Percentiles rank a stretch among this genome's conserved stretches.
Evolutionary conservation across 2,797 vertebrate species (phyloP).

Genomic region (Muscicapa comitata): DNA sequence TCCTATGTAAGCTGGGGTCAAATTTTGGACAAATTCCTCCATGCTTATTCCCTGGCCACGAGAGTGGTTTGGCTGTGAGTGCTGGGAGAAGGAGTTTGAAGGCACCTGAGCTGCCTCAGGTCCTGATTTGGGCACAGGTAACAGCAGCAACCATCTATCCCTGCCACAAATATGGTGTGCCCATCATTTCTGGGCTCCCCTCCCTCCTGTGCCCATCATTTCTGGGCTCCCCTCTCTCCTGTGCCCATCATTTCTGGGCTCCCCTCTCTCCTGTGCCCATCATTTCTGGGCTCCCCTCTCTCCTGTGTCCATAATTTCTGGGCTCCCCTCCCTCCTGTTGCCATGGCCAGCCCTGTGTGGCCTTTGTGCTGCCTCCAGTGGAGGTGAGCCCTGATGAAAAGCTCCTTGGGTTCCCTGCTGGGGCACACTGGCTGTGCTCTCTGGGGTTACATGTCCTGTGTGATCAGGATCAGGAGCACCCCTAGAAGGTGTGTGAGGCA

Average conservation of each 20-base stretch:
- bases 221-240: not conserved
- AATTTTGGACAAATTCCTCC: not conserved
- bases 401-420: not conserved
- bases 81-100: not conserved
- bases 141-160: not conserved
- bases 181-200: not conserved
- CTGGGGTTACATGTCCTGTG: not conserved
- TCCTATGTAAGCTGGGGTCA: not conserved
- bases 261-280: not conserved
- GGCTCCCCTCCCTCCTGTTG: not conserved
- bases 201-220: not conserved
- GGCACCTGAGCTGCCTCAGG: not conserved
- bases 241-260: not conserved
- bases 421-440: not conserved
- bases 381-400: rapidly evolving
- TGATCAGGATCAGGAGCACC: not conserved
- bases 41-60: rapidly evolving
- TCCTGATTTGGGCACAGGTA: not conserved
- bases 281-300: too few relatives aligned
- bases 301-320: rapidly evolving
- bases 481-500: not conserved
- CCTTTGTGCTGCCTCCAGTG: not conserved
- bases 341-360: not conserved
- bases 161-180: rapidly evolving
- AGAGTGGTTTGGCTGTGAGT: rapidly evolving